Conservation (phyloP, 1,140 invertebrate species). For the Anastrepha obliqua region DNA sequence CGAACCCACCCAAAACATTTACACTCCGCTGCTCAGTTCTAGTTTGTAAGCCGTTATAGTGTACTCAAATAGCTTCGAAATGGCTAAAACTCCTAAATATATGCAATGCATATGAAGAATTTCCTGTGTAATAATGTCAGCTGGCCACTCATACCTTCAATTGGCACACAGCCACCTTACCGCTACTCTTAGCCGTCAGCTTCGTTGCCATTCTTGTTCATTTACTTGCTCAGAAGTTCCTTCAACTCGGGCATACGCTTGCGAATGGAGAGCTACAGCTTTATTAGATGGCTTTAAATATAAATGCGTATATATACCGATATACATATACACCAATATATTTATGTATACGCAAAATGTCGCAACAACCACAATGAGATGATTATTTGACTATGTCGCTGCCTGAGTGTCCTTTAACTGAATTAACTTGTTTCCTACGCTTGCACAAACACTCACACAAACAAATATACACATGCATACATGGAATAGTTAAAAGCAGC, state of each 20-base stretch:
- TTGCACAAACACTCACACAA: slow-evolving; percentile 24
- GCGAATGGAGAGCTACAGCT: not conserved
- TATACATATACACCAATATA: slow-evolving; percentile 15
- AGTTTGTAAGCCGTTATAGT: not conserved
- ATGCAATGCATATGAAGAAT: not conserved
- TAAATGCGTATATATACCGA: slow-evolving; percentile 14
- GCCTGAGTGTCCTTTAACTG: slow-evolving; percentile 67
- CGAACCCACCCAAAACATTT: not conserved
- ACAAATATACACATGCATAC: not conserved
- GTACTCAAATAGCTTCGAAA: not conserved
- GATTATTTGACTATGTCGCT: slow-evolving; percentile 23
- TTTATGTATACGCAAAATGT: not conserved
- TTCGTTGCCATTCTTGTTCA: slow-evolving; percentile 72
- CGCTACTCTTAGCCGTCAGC: not conserved
- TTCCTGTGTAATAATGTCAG: slow-evolving; percentile 72
- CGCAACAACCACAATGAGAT: slow-evolving; percentile 18
- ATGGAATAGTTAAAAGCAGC: not conserved
- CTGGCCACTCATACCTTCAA: not conserved
- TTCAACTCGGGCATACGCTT: slow-evolving; percentile 14
- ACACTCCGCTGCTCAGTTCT: not conserved
- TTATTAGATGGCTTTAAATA: slow-evolving; percentile 45
- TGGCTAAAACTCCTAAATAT: not conserved
- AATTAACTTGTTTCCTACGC: slow-evolving; percentile 71
- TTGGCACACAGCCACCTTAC: not conserved
- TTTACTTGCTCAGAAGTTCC: slow-evolving; percentile 66